A percentile compares a stretch with the other conserved stretches of the same genome.
phyloP scores from a whole-genome alignment of 2,113 vertebrate genomes.

The Gnathonemus longibarbis region DNA sequence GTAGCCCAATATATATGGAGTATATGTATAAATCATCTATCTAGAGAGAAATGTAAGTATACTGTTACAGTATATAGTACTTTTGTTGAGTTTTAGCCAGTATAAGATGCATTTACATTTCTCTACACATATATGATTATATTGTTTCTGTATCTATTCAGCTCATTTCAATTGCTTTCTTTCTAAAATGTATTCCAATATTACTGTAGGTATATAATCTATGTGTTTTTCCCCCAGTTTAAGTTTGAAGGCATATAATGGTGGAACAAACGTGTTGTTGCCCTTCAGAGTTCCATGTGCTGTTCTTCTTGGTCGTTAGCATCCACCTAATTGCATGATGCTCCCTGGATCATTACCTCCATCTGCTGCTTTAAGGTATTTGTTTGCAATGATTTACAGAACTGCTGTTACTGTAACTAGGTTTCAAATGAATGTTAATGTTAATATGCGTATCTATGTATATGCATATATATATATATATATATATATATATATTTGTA shows the following conservation, averaged over 20 bases:
- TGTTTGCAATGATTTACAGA: slow-evolving; percentile 4
- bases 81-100: neutral
- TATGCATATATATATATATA: neutral
- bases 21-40: neutral
- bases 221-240: neutral
- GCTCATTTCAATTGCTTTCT: neutral
- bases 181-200: neutral
- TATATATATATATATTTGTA: neutral
- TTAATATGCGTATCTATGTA: neutral
- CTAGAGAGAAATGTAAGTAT: neutral
- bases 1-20: neutral
- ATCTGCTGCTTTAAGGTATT: slow-evolving; percentile 13
- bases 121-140: neutral
- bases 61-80: neutral
- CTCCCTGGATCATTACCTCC: slow-evolving; percentile 9
- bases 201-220: neutral
- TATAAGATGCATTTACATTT: slow-evolving; percentile 1
- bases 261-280: neutral
- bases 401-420: slow-evolving; percentile 1
- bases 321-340: slow-evolving; percentile 11
- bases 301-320: neutral
- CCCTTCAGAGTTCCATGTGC: neutral
- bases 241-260: neutral
- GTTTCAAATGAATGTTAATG: neutral
- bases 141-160: neutral